phyloP scores from a whole-genome alignment of 2,888 invertebrate genomes.

The Lycophotia porphyrea region DNA sequence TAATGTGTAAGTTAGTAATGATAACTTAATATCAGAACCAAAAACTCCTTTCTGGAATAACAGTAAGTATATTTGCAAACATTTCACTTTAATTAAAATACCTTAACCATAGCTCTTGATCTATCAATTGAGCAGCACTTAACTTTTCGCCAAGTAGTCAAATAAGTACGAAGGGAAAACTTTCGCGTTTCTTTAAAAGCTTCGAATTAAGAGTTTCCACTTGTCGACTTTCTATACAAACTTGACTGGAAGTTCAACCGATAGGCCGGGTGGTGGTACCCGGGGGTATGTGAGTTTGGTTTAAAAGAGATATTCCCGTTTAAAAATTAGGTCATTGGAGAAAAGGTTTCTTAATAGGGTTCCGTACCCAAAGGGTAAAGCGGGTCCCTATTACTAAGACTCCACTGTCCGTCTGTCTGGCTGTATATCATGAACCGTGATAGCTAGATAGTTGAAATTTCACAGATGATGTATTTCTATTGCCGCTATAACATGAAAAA shows the following conservation, averaged over 20 bases:
- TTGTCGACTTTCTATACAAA: slow-evolving; percentile 55
- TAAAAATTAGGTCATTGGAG: not conserved
- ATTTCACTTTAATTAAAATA: slow-evolving; percentile 8
- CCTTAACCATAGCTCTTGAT: not conserved
- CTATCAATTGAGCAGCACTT: slow-evolving; percentile 35
- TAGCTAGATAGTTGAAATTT: too few species aligned
- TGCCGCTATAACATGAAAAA: too few species aligned
- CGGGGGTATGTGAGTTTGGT: not conserved
- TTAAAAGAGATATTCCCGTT: not conserved
- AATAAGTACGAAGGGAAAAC: slow-evolving; percentile 16
- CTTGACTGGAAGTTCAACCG: slow-evolving; percentile 53
- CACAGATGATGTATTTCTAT: too few species aligned
- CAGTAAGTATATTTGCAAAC: not conserved
- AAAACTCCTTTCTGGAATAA: not conserved
- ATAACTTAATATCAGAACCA: not conserved
- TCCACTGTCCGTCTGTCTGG: too few species aligned
- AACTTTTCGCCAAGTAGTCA: slow-evolving; percentile 13
- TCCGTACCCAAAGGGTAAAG: not conserved
- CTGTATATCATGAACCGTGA: too few species aligned
- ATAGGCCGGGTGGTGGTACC: slow-evolving; percentile 36
- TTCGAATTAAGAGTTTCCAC: slow-evolving; percentile 54
- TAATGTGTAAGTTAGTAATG: too few species aligned
- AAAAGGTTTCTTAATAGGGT: not conserved
- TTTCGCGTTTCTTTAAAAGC: slow-evolving; percentile 56
- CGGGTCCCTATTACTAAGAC: too few species aligned